Conservation (phyloP, 2,888 invertebrate genomes). For the Drosophila helvetica region DNA sequence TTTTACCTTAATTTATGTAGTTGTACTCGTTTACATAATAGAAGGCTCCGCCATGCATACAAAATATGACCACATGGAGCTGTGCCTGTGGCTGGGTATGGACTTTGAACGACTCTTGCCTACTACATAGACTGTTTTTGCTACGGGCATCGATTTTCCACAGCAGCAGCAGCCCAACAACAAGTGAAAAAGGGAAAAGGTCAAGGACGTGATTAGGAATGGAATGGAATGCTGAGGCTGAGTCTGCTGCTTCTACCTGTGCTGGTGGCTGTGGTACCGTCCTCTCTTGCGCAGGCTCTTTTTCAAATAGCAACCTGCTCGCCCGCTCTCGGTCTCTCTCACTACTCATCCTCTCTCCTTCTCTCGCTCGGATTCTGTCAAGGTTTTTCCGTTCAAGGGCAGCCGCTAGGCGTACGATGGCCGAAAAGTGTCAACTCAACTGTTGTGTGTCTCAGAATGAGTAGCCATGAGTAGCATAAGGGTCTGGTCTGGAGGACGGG, state of each 20-base stretch:
- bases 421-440: conserved; percentile 41
- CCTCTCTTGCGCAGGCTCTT: conserved; percentile 43
- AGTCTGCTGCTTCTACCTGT: conserved; percentile 54
- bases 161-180: conserved; percentile 51
- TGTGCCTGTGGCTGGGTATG: conserved; percentile 5
- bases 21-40: conserved; percentile 58
- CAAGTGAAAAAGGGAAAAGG: conserved; percentile 70
- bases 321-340: conserved; percentile 3
- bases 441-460: conserved; percentile 17
- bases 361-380: conserved; percentile 28
- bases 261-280: conserved; percentile 27
- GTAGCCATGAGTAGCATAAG: conserved; percentile 1
- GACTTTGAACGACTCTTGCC: background rate
- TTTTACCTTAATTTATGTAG: conserved; percentile 66
- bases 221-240: background rate
- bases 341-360: background rate
- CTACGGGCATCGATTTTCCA: conserved; percentile 63
- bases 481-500: background rate
- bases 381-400: conserved; percentile 73
- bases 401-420: conserved; percentile 32
- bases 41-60: conserved; percentile 58
- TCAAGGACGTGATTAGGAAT: conserved; percentile 65
- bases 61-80: conserved; percentile 45
- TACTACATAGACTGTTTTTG: conserved; percentile 5
- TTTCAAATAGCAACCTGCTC: background rate